Evolutionary conservation across 2,113 vertebrate genomes (phyloP).

Genomic region (Poicephalus gulielmi): DNA sequence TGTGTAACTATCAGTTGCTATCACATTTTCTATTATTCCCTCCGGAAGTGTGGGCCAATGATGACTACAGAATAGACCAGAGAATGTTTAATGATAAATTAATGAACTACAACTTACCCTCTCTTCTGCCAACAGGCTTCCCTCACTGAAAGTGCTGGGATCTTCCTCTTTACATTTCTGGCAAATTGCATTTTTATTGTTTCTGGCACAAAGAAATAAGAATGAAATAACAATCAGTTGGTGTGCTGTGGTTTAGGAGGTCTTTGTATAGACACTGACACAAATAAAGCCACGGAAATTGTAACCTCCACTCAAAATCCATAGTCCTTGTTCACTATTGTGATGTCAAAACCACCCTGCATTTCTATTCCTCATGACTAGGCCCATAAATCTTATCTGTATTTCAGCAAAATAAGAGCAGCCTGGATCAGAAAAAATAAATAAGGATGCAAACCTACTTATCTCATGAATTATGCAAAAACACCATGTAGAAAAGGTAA

Average conservation of each 20-base stretch:
- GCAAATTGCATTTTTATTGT: constrained; percentile 73
- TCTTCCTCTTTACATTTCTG: constrained; percentile 76
- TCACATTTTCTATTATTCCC: neutral
- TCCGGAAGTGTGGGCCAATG: neutral
- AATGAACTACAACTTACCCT: constrained; percentile 66
- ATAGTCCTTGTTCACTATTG: neutral
- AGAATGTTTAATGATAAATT: neutral
- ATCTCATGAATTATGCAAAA: neutral
- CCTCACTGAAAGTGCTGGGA: constrained; percentile 50
- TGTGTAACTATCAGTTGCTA: neutral
- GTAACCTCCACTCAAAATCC: neutral
- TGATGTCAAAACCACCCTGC: neutral
- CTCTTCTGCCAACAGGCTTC: constrained; percentile 72
- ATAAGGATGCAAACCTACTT: neutral
- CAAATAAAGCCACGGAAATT: neutral
- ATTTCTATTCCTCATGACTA: neutral
- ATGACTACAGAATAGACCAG: neutral
- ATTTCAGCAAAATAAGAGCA: neutral
- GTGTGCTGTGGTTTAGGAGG: neutral
- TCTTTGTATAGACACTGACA: neutral
- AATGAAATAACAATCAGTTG: neutral
- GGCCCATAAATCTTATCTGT: neutral
- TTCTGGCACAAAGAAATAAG: constrained; percentile 61
- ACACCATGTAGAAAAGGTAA: neutral
- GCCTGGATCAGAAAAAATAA: neutral